Base-by-base conservation (phyloP, 2,797 vertebrate species). In the Craterocephalus amniculus region DNA sequence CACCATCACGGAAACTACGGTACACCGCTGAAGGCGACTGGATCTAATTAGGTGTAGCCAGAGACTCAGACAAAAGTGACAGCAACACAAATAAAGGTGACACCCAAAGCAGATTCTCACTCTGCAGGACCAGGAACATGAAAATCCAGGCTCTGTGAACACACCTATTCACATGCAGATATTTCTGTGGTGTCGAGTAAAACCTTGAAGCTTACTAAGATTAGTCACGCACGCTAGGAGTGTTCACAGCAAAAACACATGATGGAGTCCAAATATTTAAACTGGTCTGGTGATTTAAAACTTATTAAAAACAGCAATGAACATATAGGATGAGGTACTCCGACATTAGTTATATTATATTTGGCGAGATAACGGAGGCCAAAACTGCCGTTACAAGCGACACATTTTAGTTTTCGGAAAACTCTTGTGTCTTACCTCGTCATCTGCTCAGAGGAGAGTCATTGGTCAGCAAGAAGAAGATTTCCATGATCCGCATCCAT, bases 381-480 rank as follows among this genome's bases (percentile, higher is more conserved):
- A 79, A 74, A 76, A 67, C 64, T 67, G 20, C 20, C 59, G 20
- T 36, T 52, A 67, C 56, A 63, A 66, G 32, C 35, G 54, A 73
- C 73, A 64, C 70, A 78, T 59, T 86, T 82, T 29, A 45, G 16
- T 71, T 43, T 57, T 45, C 24, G 45, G 64, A 77, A 80, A 86
- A 74, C 27, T 70, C 3, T 22, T 54, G 64, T 72, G 78, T 88
- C 90, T 92, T 93, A 93, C 92, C 92, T 93, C 91, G 63, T 93
- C 90, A 16, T 93, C 92, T 93, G 88, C 61, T 77, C 57, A 64
- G 75, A 56, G 16, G 67, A 86, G 13, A 51, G 66, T 16, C 71
- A 76, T 70, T 35, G 72, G 72, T 65, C 69, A 63, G 58, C 64
- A 61, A 57, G 34, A 63, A 52, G 13, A 38, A 68, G 51, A 1